A percentile compares a stretch with the other conserved stretches of the same genome.
Evolutionary conservation across 2,888 invertebrate genomes (phyloP).

Genomic region (Chrysomela aeneicollis): DNA sequence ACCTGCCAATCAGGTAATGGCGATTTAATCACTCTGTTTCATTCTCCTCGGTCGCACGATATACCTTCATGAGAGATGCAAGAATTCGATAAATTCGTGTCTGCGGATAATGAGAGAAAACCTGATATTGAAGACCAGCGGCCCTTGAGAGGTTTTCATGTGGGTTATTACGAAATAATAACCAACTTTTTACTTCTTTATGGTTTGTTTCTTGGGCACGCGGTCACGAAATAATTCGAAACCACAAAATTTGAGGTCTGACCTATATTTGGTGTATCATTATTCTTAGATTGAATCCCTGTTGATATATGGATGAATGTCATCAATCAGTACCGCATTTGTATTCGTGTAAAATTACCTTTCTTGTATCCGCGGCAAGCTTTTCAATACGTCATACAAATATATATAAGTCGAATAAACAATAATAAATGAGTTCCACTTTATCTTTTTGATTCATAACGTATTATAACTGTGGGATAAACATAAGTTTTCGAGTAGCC

Average conservation of each 20-base stretch:
- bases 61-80: neutral
- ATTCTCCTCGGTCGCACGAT: neutral
- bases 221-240: neutral
- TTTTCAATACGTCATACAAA: too few species aligned
- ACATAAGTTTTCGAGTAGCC: too few species aligned
- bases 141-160: neutral
- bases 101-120: neutral
- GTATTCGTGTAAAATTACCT: too few species aligned
- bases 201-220: neutral
- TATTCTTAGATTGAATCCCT: too few species aligned
- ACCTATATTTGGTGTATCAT: neutral
- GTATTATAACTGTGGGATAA: too few species aligned
- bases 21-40: neutral
- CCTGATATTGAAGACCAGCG: neutral
- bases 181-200: neutral
- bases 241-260: neutral
- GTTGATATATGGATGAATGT: too few species aligned
- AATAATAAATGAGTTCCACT: too few species aligned
- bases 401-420: too few species aligned
- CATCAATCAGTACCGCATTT: too few species aligned
- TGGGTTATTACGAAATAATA: neutral
- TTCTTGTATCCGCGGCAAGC: too few species aligned
- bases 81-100: constrained; percentile 5
- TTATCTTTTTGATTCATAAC: too few species aligned
- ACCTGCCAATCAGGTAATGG: neutral